These are phyloP conservation scores for Phocoena phocoena DNA, from an alignment of 2,113 vertebrate genomes.

Conservation along the genomic window DNA sequence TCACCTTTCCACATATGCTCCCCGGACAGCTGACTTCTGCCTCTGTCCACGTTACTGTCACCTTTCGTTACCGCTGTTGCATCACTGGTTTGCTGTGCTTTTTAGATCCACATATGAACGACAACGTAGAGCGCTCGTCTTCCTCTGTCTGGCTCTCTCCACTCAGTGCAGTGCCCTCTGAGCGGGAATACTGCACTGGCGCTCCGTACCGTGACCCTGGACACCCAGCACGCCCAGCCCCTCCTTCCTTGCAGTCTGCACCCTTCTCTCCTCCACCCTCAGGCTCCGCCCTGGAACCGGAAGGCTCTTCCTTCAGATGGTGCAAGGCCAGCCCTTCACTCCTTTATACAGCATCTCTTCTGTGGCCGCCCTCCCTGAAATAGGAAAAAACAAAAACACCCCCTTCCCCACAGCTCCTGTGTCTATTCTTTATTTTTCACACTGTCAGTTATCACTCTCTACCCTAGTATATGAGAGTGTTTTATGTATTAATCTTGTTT, in stretches of 20 bases:
- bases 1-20: not conserved
- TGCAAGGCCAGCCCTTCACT: no score
- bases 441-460: not conserved
- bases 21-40: not conserved
- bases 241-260: no score
- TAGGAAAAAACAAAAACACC: not conserved
- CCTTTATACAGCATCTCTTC: not conserved
- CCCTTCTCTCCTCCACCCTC: not conserved
- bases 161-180: accelerated
- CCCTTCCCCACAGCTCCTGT: accelerated
- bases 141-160: no score
- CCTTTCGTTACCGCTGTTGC: accelerated
- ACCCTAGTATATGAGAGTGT: no score
- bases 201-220: accelerated
- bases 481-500: not conserved
- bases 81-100: no score
- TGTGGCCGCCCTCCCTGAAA: not conserved
- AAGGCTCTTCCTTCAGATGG: not conserved
- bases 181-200: not conserved
- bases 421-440: not conserved
- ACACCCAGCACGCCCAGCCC: no score
- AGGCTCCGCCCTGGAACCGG: accelerated
- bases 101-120: no score
- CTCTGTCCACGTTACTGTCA: not conserved
- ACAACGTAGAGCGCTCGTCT: no score